Conservation (phyloP, 1,140 invertebrate species). For the Drosophila mauritiana region DNA sequence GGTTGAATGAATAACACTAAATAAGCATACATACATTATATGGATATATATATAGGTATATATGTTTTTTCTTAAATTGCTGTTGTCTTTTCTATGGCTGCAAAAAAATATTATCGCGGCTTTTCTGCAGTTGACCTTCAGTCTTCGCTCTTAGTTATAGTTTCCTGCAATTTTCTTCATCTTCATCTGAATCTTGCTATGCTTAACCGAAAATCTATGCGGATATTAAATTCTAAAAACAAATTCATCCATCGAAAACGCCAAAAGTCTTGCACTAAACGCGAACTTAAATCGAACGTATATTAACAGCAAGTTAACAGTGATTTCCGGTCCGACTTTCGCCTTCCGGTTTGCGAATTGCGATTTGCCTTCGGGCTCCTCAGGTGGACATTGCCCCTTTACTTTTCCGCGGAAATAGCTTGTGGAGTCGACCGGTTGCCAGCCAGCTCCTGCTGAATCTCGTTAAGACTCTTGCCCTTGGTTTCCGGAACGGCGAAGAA, state of each 20-base stretch:
- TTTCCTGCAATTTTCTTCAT: slow-evolving; percentile 26
- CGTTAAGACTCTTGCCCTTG: slow-evolving; percentile 93
- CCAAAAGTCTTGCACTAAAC: slow-evolving; percentile 62
- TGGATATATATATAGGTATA: slow-evolving; percentile 34
- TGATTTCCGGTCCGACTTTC: slow-evolving; percentile 37
- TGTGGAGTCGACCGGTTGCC: slow-evolving; percentile 54
- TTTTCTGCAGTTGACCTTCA: slow-evolving; percentile 75
- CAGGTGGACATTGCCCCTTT: slow-evolving; percentile 2
- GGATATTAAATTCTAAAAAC: slow-evolving; percentile 60
- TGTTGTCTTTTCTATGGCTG: slow-evolving; percentile 79
- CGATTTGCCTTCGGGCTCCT: not conserved
- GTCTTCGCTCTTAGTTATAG: slow-evolving; percentile 70
- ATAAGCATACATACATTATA: slow-evolving; percentile 37
- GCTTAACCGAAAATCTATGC: slow-evolving; percentile 37
- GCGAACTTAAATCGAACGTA: slow-evolving; percentile 61
- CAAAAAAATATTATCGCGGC: slow-evolving; percentile 45
- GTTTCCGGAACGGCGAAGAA: slow-evolving; percentile 94
- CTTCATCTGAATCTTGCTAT: slow-evolving; percentile 25
- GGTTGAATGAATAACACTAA: slow-evolving; percentile 45
- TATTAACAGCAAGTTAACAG: slow-evolving; percentile 59
- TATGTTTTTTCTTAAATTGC: slow-evolving; percentile 52
- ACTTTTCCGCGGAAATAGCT: slow-evolving; percentile 23
- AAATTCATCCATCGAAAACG: slow-evolving; percentile 55
- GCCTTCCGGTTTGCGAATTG: slow-evolving; percentile 16
- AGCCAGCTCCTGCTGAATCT: slow-evolving; percentile 89